A percentile compares a stretch with the other conserved stretches of the same genome.
These are phyloP conservation scores for Scylla paramamosain DNA, from an alignment of 1,140 invertebrate species.

Conservation along the genomic window DNA sequence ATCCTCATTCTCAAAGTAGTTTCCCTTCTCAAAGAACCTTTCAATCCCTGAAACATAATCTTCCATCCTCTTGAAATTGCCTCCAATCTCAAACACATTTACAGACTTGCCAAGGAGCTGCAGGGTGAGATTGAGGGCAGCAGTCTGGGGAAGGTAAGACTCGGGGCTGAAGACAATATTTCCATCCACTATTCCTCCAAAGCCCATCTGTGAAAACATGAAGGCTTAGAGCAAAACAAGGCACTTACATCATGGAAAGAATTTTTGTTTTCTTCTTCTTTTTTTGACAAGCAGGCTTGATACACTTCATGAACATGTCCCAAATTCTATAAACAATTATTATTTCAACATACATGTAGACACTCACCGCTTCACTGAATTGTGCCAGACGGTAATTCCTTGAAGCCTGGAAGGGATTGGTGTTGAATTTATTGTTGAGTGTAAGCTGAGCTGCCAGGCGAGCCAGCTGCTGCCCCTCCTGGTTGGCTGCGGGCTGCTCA, in stretches of 20 bases:
- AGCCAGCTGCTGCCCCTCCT: not conserved
- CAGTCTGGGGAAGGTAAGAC: slow-evolving; percentile 54
- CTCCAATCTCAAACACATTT: slow-evolving; percentile 64
- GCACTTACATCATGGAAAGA: not conserved
- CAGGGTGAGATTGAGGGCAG: slow-evolving; percentile 61
- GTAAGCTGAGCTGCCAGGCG: not conserved
- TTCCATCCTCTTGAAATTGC: slow-evolving; percentile 60
- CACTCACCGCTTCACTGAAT: slow-evolving; percentile 52
- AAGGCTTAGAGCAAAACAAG: too few relatives aligned
- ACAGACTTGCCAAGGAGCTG: slow-evolving; percentile 51
- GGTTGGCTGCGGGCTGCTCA: slow-evolving; percentile 13
- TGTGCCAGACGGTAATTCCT: slow-evolving; percentile 58
- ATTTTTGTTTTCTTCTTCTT: not conserved
- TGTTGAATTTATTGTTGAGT: slow-evolving; percentile 63
- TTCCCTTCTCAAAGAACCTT: slow-evolving; percentile 36
- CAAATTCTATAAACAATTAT: too few relatives aligned
- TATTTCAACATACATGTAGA: too few relatives aligned
- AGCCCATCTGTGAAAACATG: slow-evolving; percentile 15
- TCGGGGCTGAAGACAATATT: slow-evolving; percentile 60
- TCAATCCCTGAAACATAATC: slow-evolving; percentile 14
- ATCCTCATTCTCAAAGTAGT: slow-evolving; percentile 54
- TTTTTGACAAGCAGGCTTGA: too few relatives aligned
- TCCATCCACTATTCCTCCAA: slow-evolving; percentile 47
- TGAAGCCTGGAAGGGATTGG: slow-evolving; percentile 56
- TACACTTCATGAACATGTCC: too few relatives aligned